Evolutionary conservation across 1,140 invertebrate species (phyloP).

Genomic region (Acromyrmex echinatior): DNA sequence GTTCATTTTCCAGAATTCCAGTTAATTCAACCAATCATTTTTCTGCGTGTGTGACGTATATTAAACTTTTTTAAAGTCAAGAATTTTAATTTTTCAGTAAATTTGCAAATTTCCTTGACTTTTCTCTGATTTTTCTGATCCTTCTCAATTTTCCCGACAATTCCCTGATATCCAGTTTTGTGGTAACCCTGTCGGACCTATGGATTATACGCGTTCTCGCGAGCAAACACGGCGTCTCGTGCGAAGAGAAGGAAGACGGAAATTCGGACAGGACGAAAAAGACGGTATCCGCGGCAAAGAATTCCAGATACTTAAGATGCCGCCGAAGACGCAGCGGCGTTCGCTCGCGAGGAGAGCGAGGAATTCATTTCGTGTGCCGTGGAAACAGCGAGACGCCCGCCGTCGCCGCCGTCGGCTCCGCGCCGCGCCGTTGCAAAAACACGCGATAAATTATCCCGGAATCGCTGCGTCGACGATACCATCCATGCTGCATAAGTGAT

Average conservation of each 20-base stretch:
- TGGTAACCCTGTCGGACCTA: too few species aligned
- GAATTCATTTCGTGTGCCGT: constrained; percentile 54
- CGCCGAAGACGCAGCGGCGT: constrained; percentile 11
- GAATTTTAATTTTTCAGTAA: too few species aligned
- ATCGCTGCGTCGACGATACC: constrained; percentile 63
- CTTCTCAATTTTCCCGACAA: too few species aligned
- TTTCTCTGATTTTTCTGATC: too few species aligned
- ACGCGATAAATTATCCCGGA: constrained; percentile 59
- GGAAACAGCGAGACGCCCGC: constrained; percentile 51
- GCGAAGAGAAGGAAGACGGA: neutral
- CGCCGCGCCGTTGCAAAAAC: constrained; percentile 50
- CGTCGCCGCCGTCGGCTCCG: constrained; percentile 10
- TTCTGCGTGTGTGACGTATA: too few species aligned
- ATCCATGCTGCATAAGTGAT: constrained; percentile 60
- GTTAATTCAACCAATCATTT: too few species aligned
- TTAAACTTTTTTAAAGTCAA: too few species aligned
- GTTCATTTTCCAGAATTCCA: too few species aligned
- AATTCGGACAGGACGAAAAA: constrained; percentile 18
- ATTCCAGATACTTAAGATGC: constrained; percentile 55
- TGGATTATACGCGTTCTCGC: neutral
- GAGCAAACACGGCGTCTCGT: constrained; percentile 15
- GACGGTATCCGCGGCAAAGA: constrained; percentile 23
- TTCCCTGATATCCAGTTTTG: too few species aligned
- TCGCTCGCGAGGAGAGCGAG: constrained; percentile 16
- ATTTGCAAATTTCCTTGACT: too few species aligned